These are phyloP conservation scores for Panurus biarmicus DNA, from an alignment of 2,113 vertebrate genomes.

Conservation along the genomic window DNA sequence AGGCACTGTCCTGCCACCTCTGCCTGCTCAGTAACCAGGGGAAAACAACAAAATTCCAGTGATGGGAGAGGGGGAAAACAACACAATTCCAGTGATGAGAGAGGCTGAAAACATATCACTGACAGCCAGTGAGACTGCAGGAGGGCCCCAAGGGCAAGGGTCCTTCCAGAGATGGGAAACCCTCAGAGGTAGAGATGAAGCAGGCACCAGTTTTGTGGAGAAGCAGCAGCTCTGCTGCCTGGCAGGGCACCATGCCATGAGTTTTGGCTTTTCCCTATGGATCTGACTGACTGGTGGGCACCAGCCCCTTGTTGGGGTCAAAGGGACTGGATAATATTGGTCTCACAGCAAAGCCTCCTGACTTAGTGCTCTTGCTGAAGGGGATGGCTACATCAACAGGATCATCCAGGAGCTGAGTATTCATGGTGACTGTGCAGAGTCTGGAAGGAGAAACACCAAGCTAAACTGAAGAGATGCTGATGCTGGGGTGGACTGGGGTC, in stretches of 20 bases:
- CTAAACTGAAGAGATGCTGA: background rate
- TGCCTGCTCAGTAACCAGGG: background rate
- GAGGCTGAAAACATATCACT: background rate
- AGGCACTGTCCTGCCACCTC: accelerated
- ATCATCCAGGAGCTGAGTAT: background rate
- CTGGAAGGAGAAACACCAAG: background rate
- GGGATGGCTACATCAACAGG: accelerated
- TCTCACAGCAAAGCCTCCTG: background rate
- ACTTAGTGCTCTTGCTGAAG: background rate
- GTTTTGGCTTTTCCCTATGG: background rate
- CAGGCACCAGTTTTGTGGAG: accelerated
- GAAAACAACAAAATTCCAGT: accelerated
- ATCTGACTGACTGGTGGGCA: background rate
- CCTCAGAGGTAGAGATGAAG: background rate
- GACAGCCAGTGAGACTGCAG: background rate
- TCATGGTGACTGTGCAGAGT: background rate
- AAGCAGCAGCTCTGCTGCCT: background rate
- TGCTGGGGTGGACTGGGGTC: accelerated
- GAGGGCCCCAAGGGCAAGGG: background rate
- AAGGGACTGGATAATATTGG: background rate
- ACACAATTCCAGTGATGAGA: accelerated
- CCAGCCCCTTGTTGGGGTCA: background rate
- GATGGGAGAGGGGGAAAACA: background rate
- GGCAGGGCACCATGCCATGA: background rate
- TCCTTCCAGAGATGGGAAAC: background rate